A percentile compares a stretch with the other conserved stretches of the same genome.
These are phyloP conservation scores for Hyles vespertilio DNA, from an alignment of 1,140 invertebrate species.

Conservation along the genomic window DNA sequence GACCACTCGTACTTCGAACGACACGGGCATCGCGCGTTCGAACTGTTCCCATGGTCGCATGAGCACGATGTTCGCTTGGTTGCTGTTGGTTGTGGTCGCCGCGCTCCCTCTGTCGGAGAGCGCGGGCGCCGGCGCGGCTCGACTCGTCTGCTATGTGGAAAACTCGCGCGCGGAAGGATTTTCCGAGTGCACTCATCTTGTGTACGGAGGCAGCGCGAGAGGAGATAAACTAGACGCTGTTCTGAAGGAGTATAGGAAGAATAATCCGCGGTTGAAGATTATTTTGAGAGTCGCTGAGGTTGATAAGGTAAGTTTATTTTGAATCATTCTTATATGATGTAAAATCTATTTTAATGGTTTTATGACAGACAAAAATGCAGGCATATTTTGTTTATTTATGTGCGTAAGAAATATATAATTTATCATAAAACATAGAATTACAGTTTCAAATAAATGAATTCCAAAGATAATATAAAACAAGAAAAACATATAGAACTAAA, in stretches of 20 bases:
- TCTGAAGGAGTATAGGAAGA: constrained; percentile 63
- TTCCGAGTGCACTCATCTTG: constrained; percentile 71
- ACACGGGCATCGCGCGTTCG: constrained; percentile 56
- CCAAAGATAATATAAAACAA: too few relatives aligned
- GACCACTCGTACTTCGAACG: constrained; percentile 18
- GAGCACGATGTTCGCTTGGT: constrained; percentile 53
- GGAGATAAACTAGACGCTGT: constrained; percentile 64
- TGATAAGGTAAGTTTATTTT: constrained; percentile 55
- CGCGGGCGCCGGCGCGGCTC: constrained; percentile 66
- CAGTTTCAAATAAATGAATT: too few relatives aligned
- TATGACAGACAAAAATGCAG: too few relatives aligned
- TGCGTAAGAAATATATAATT: too few relatives aligned
- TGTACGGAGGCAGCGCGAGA: constrained; percentile 63
- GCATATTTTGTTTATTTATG: too few relatives aligned
- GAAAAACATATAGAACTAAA: too few relatives aligned
- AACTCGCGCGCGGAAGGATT: constrained; percentile 40
- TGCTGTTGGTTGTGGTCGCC: constrained; percentile 45
- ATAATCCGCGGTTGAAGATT: constrained; percentile 68
- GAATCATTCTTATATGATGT: not conserved
- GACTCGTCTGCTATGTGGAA: constrained; percentile 69
- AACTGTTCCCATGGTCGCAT: constrained; percentile 16
- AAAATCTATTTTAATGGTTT: too few relatives aligned
- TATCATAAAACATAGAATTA: too few relatives aligned
- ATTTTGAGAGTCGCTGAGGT: constrained; percentile 58
- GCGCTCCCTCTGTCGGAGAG: constrained; percentile 32